A percentile compares a stretch with the other conserved stretches of the same genome.
Evolutionary conservation across 1,140 invertebrate genomes (phyloP).

Genomic region (Branchinecta lynchi): DNA sequence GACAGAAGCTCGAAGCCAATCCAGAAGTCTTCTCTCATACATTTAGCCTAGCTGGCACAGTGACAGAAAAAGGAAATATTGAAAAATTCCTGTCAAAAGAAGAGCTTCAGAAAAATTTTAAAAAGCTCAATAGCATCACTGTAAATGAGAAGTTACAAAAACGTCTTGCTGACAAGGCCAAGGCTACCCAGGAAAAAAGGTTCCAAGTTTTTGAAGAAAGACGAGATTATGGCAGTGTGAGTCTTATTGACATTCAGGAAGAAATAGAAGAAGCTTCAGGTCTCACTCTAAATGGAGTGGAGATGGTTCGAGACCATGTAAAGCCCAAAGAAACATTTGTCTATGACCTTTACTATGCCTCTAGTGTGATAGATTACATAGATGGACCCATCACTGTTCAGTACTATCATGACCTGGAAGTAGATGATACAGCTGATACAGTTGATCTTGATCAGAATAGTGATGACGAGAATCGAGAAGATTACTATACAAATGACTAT

Average conservation of each 20-base stretch:
- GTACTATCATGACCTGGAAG: background rate
- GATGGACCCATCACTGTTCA: background rate
- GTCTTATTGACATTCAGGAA: background rate
- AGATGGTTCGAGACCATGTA: background rate
- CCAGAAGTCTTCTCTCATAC: background rate
- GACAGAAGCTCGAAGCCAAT: background rate
- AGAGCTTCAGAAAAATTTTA: background rate
- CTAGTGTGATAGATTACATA: background rate
- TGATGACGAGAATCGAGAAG: background rate
- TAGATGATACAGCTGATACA: background rate
- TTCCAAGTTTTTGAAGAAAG: background rate
- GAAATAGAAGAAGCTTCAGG: background rate
- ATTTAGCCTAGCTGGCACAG: background rate
- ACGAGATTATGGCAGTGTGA: background rate
- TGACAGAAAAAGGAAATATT: background rate
- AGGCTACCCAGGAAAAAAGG: background rate
- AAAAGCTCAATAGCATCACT: too few species aligned
- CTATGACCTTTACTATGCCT: background rate
- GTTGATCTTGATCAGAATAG: background rate
- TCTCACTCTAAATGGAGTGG: background rate
- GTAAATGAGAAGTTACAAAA: too few species aligned
- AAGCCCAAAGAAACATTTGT: background rate
- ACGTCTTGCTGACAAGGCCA: too few species aligned
- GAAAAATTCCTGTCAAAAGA: background rate
- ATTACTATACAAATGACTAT: slow-evolving; percentile 10